phyloP scores from a whole-genome alignment of 2,113 vertebrate genomes.

The Camelus dromedarius region DNA sequence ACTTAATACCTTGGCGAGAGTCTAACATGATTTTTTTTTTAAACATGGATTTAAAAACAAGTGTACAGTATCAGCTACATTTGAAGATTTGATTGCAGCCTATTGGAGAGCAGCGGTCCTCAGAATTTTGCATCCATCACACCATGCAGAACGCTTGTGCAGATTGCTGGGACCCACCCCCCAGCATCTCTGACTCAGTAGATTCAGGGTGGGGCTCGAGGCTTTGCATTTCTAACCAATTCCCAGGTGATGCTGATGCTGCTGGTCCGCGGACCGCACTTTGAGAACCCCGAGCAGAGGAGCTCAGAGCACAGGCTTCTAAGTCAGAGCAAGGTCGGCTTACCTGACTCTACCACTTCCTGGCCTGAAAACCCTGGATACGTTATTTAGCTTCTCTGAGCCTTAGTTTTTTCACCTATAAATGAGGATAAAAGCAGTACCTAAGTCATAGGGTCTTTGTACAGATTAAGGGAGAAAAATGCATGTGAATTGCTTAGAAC shows the following conservation, averaged over 20 bases:
- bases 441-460: background rate
- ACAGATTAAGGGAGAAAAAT: slow-evolving; percentile 16
- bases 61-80: background rate
- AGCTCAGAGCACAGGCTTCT: background rate
- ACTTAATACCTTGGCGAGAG: background rate
- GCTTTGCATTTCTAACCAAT: background rate
- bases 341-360: background rate
- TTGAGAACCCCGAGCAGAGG: background rate
- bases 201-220: background rate
- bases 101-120: background rate
- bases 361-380: background rate
- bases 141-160: background rate
- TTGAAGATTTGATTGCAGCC: background rate
- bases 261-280: background rate
- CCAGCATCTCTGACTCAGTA: background rate
- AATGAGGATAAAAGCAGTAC: background rate
- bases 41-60: background rate
- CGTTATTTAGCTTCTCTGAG: background rate
- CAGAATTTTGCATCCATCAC: background rate
- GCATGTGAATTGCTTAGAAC: background rate
- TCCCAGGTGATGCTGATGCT: background rate
- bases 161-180: background rate
- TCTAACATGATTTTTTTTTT: background rate
- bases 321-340: background rate
- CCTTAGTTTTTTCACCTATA: background rate